phyloP scores from a whole-genome alignment of 2,888 invertebrate species.

The Lasiommata megera region DNA sequence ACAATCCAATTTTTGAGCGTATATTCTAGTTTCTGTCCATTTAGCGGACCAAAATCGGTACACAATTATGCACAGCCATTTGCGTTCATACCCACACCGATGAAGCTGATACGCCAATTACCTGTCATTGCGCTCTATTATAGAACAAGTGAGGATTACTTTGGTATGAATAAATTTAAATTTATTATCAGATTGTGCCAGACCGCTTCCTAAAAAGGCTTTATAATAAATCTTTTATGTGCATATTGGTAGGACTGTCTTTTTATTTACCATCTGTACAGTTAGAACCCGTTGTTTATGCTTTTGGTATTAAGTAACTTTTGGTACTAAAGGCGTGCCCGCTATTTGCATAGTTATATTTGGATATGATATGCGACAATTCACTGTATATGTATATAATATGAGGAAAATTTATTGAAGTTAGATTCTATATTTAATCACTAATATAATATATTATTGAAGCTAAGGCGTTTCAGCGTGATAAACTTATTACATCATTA shows the following conservation, averaged over 20 bases:
- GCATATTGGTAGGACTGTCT: background rate
- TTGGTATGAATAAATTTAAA: constrained; percentile 8
- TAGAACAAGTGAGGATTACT: constrained; percentile 17
- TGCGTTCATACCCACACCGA: constrained; percentile 24
- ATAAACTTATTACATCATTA: no score
- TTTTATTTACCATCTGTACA: no score
- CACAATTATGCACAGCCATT: constrained; percentile 25
- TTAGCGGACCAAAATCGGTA: constrained; percentile 23
- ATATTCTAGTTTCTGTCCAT: constrained; percentile 6
- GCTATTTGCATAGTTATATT: no score
- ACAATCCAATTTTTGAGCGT: background rate
- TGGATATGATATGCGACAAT: no score
- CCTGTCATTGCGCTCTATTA: constrained; percentile 27
- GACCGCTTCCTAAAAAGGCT: constrained; percentile 4
- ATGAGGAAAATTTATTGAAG: no score
- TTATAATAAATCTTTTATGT: constrained; percentile 3
- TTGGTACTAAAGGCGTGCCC: no score
- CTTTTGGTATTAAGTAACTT: no score
- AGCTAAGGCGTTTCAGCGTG: no score
- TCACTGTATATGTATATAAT: no score
- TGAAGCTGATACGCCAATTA: constrained; percentile 30
- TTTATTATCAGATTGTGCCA: background rate
- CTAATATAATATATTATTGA: no score
- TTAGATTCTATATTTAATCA: no score
- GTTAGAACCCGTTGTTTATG: no score